These are phyloP conservation scores for Alces alces DNA, from an alignment of 2,113 vertebrate species.

Conservation along the genomic window DNA sequence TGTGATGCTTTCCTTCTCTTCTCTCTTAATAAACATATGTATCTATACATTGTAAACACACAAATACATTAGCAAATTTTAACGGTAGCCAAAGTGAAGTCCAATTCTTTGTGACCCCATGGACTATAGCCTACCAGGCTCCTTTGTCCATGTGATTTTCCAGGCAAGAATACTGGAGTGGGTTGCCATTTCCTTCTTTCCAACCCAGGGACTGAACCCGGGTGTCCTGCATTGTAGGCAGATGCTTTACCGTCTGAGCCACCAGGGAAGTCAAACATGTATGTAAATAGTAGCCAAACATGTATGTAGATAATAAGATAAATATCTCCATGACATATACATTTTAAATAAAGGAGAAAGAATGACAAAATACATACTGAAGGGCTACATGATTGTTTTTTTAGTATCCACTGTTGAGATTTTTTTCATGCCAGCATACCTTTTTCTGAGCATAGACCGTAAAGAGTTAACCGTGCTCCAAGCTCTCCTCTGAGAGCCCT, in stretches of 20 bases:
- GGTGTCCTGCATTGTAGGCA: neutral
- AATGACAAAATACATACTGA: neutral
- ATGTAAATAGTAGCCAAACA: neutral
- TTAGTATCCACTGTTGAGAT: neutral
- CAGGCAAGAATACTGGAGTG: neutral
- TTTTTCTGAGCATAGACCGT: neutral
- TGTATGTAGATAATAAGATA: neutral
- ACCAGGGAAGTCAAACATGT: neutral
- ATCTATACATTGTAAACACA: neutral
- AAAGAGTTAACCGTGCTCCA: neutral
- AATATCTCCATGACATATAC: neutral
- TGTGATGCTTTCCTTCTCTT: neutral
- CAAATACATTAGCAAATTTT: neutral
- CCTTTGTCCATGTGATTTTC: neutral
- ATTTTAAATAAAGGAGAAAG: neutral
- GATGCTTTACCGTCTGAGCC: neutral
- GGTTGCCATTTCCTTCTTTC: neutral
- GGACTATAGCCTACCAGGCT: neutral
- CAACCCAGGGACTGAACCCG: neutral
- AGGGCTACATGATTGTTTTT: neutral
- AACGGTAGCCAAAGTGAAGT: neutral
- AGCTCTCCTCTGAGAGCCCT: neutral
- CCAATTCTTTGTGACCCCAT: neutral
- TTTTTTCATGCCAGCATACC: accelerated
- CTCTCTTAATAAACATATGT: neutral